These are phyloP conservation scores for Rhinoderma darwinii DNA, from an alignment of 2,113 vertebrate species.

Conservation along the genomic window DNA sequence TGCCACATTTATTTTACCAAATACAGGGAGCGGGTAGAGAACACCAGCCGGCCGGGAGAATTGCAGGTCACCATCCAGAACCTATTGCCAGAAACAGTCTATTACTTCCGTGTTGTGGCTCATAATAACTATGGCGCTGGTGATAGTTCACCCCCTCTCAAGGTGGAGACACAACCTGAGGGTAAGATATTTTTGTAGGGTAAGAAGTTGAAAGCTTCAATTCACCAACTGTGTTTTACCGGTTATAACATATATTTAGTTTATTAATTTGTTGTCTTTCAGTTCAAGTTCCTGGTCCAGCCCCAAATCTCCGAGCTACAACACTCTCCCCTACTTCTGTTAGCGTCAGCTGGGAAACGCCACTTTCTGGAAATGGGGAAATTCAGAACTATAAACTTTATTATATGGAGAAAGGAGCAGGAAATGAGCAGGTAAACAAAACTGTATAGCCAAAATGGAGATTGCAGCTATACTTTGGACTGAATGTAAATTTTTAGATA, in stretches of 20 bases:
- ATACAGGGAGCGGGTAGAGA: slow-evolving; percentile 90
- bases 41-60: slow-evolving; percentile 90
- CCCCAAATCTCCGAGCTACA: slow-evolving; percentile 86
- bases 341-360: slow-evolving; percentile 87
- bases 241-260: not conserved
- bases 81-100: slow-evolving; percentile 93
- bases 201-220: not conserved
- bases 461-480: not conserved
- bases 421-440: slow-evolving; percentile 84
- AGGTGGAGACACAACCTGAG: slow-evolving; percentile 94
- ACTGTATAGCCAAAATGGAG: too few species aligned
- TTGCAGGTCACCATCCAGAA: slow-evolving; percentile 94
- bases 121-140: slow-evolving; percentile 90
- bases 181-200: slow-evolving; percentile 74
- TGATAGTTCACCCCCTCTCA: slow-evolving; percentile 85
- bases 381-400: slow-evolving; percentile 95
- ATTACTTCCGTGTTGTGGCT: slow-evolving; percentile 89
- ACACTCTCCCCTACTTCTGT: slow-evolving; percentile 81
- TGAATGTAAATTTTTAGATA: not conserved
- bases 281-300: slow-evolving; percentile 96
- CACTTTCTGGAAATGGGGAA: slow-evolving; percentile 89
- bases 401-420: slow-evolving; percentile 88
- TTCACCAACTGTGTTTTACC: not conserved
- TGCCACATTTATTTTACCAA: not conserved
- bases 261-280: slow-evolving; percentile 41